Base-by-base conservation (phyloP, 92 coral and sea anemone species). In the Bergia puertoricense region DNA sequence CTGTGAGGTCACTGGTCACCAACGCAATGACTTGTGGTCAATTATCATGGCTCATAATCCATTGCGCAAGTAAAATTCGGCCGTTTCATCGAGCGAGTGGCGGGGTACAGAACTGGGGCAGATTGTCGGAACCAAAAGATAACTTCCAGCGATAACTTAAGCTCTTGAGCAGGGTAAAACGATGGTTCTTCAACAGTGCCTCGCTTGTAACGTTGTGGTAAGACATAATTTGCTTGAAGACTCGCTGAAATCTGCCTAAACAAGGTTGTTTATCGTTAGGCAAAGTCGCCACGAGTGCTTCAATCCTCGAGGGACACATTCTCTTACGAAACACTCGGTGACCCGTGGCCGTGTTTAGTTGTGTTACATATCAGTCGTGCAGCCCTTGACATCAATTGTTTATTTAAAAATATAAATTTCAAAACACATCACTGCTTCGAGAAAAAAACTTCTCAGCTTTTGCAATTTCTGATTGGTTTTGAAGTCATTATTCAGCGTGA, bases 141-240 rank as follows among this genome's bases (percentile, higher is more conserved):
- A 18, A 6, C 18, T 54, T n/a, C 10, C 59, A 51, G 42, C 65
- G n/a, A 48, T 6, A 79, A 51, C 67, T 37, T 15, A 50, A 37
- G 39, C 65, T 5, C 6, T 22, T 42, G n/a, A 79, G 20, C 44
- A 76, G n/a, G 0, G 38, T 1, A 9, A 36, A 79, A 50, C 16
- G 62, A 79, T 79, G 82, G 82, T 79, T 50, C 82, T 79, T 4
- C 82, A 79, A 37, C 82, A 79, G 23, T 79, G 82, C 42, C 82
- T 79, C 40, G 82, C 82, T 4, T 79, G 82, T 79, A 79, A 79
- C 8, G 66, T 79, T 79, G 82, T 50, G 82, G 82, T 79, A 79
- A 79, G 82, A 37, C 2, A 23, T 1, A 23, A 18, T 45, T 77
- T 77, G 40, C 42, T 36, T 23, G 39, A 50, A 2, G 38, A 48